A percentile compares a stretch with the other conserved stretches of the same genome.
Conservation (phyloP, 2,113 vertebrate genomes). For the Zootoca vivipara region DNA sequence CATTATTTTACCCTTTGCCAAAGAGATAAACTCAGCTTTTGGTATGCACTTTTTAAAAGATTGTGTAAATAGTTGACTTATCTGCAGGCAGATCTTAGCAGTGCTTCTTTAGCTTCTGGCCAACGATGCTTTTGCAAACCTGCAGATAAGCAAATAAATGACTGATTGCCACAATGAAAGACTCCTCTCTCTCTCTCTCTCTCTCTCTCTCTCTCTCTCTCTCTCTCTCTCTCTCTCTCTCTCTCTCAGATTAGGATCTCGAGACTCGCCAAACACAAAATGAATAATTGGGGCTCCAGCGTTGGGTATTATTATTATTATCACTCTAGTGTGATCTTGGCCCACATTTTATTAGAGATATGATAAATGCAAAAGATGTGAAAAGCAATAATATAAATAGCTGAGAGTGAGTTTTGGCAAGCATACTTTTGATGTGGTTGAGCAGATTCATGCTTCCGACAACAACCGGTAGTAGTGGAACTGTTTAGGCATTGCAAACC, state of each 20-base stretch:
- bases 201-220: background rate
- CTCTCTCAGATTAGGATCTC: slow-evolving; percentile 56
- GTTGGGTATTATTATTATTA: slow-evolving; percentile 29
- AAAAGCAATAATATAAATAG: background rate
- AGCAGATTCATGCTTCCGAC: slow-evolving; percentile 6
- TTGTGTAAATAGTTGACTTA: slow-evolving; percentile 68
- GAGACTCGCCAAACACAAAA: slow-evolving; percentile 46
- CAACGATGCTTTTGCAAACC: slow-evolving; percentile 47
- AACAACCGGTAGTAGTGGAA: background rate
- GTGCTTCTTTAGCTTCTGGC: slow-evolving; percentile 64
- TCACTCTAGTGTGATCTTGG: background rate
- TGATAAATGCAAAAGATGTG: background rate
- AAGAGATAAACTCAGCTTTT: slow-evolving; percentile 66
- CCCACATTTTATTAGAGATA: background rate
- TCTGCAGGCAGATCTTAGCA: slow-evolving; percentile 67
- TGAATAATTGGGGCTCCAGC: slow-evolving; percentile 44
- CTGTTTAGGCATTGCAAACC: background rate
- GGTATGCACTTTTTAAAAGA: slow-evolving; percentile 63
- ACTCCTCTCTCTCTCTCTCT: background rate
- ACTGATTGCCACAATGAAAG: slow-evolving; percentile 58
- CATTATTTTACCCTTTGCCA: slow-evolving; percentile 32
- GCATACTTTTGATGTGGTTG: background rate
- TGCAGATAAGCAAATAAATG: slow-evolving; percentile 66
- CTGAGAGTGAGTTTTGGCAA: background rate
- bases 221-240: background rate